These are phyloP conservation scores for Drosophila hamatofila DNA, from an alignment of 2,888 invertebrate species.

Conservation along the genomic window DNA sequence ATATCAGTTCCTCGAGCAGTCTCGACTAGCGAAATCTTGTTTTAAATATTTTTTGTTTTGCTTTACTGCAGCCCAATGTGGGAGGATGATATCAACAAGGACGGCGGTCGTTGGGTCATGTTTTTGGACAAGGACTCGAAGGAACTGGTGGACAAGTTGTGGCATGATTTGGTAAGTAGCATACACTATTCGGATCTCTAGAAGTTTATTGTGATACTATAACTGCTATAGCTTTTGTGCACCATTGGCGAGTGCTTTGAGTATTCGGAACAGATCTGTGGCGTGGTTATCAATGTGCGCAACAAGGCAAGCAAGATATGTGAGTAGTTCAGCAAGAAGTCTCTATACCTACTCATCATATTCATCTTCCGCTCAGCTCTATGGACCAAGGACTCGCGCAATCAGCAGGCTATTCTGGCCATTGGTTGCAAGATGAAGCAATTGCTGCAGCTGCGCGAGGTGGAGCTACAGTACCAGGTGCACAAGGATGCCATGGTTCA, in stretches of 20 bases:
- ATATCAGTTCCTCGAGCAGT: too few species aligned
- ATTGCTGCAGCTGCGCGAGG: conserved; percentile 88
- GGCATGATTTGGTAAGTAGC: conserved; percentile 90
- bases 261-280: conserved; percentile 95
- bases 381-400: conserved; percentile 94
- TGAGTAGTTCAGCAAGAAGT: conserved; percentile 80
- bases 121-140: conserved; percentile 90
- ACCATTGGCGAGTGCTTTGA: conserved; percentile 98
- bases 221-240: conserved; percentile 87
- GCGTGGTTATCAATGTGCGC: conserved; percentile 97
- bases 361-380: conserved; percentile 86
- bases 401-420: conserved; percentile 90
- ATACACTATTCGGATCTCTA: not conserved
- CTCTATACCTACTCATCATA: not conserved
- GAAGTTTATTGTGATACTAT: not conserved
- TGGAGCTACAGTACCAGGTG: conserved; percentile 89
- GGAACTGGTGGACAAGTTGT: conserved; percentile 90
- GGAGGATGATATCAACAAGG: conserved; percentile 93
- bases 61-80: conserved; percentile 90
- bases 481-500: conserved; percentile 94
- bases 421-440: conserved; percentile 95
- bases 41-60: not conserved
- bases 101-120: conserved; percentile 93
- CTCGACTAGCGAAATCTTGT: too few species aligned
- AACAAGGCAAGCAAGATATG: conserved; percentile 96